phyloP scores from a whole-genome alignment of 2,113 vertebrate genomes.

The Sinosuthora webbiana region DNA sequence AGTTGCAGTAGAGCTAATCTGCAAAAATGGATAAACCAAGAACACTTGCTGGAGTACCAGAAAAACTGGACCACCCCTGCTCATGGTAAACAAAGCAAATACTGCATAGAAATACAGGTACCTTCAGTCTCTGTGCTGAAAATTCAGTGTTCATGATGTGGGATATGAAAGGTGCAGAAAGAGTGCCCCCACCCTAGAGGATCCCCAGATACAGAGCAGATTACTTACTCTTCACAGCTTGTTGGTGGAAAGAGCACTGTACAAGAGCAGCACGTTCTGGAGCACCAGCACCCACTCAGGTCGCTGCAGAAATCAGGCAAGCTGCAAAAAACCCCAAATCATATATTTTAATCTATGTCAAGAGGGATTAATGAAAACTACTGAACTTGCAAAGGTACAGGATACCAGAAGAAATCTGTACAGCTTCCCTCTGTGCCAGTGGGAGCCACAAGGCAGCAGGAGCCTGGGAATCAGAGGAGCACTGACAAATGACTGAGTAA shows the following conservation, averaged over 20 bases:
- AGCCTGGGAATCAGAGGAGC: not conserved
- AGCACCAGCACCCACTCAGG: not conserved
- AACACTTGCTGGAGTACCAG: not conserved
- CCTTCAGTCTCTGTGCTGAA: not conserved
- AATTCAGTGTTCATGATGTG: not conserved
- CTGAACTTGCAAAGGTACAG: not conserved
- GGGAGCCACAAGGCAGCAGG: not conserved
- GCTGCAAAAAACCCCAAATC: not conserved
- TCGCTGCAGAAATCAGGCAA: not conserved
- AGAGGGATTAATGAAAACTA: not conserved
- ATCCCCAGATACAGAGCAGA: not conserved
- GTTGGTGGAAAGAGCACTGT: not conserved
- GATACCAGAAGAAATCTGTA: not conserved
- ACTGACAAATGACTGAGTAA: not conserved
- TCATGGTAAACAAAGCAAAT: not conserved
- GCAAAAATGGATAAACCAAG: not conserved
- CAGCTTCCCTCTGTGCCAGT: accelerated
- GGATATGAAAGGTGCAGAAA: not conserved
- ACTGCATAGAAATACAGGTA: not conserved
- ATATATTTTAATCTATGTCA: not conserved
- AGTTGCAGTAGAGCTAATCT: not conserved
- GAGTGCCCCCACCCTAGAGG: not conserved
- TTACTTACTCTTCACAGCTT: constrained; percentile 56
- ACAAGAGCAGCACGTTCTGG: not conserved
- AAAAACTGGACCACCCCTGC: not conserved